Conservation (phyloP, 2,797 vertebrate species). For the Avahi laniger region DNA sequence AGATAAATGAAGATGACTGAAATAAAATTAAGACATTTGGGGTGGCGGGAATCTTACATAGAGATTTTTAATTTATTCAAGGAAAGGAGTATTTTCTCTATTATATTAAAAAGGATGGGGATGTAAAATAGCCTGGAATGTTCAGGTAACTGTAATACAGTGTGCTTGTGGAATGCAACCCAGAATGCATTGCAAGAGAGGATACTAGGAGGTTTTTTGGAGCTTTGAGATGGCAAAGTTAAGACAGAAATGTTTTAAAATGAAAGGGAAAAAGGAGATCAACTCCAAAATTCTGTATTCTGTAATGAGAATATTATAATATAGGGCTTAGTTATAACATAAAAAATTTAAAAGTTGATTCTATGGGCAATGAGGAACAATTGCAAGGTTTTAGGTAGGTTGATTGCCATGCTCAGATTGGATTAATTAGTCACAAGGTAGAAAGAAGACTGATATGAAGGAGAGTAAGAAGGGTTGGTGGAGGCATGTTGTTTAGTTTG, state of each 20-base stretch:
- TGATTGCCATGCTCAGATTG: background rate
- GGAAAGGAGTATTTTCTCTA: background rate
- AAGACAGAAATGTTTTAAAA: background rate
- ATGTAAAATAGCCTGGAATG: background rate
- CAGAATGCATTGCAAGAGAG: background rate
- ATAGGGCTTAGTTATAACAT: too few species aligned
- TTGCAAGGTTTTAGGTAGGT: background rate
- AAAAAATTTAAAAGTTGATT: background rate
- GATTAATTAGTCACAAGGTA: background rate
- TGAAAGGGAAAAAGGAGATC: background rate
- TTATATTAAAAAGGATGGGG: background rate
- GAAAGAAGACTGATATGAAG: background rate
- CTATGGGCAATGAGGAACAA: background rate
- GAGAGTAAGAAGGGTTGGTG: background rate
- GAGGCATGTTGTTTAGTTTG: background rate
- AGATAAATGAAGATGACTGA: background rate
- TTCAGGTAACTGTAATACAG: background rate
- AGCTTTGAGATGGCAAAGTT: background rate
- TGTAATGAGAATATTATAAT: background rate
- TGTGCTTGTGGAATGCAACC: background rate
- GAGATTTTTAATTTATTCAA: background rate
- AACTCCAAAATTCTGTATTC: background rate
- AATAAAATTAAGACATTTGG: background rate
- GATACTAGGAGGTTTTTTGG: background rate
- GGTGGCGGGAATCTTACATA: background rate